A percentile compares a stretch with the other conserved stretches of the same genome.
These are phyloP conservation scores for Cisticola juncidis DNA, from an alignment of 2,113 vertebrate species.

Conservation along the genomic window DNA sequence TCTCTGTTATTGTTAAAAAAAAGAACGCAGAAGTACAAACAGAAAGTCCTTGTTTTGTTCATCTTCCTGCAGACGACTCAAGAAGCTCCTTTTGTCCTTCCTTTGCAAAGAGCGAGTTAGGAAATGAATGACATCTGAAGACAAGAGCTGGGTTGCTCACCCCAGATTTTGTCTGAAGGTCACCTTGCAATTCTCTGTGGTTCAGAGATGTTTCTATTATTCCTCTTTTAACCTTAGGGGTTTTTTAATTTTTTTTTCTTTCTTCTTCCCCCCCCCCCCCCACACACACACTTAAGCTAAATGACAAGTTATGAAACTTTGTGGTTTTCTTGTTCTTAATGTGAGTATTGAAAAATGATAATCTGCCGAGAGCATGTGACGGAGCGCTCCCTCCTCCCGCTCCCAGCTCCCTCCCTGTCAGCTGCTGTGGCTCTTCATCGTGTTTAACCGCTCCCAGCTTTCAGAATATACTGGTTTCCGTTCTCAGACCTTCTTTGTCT, in stretches of 20 bases:
- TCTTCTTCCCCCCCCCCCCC: too few relatives aligned
- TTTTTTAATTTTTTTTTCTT: background rate
- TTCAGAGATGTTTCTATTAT: background rate
- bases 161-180: background rate
- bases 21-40: background rate
- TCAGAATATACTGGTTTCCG: slow-evolving; percentile 38
- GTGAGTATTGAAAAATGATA: background rate
- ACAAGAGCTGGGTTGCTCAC: background rate
- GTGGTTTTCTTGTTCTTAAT: slow-evolving; percentile 32
- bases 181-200: slow-evolving; percentile 11
- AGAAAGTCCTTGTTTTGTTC: slow-evolving; percentile 19
- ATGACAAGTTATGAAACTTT: slow-evolving; percentile 22
- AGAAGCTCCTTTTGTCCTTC: background rate
- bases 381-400: background rate
- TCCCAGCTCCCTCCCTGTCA: background rate
- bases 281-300: background rate
- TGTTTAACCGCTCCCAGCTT: background rate
- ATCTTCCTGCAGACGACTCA: background rate
- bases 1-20: slow-evolving; percentile 8
- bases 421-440: slow-evolving; percentile 1
- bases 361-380: background rate
- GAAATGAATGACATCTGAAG: background rate
- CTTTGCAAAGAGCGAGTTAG: background rate
- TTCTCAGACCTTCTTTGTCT: slow-evolving; percentile 46
- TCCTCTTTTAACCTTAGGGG: background rate